phyloP scores from a whole-genome alignment of 2,888 invertebrate species.

The Bhutanitis thaidina region DNA sequence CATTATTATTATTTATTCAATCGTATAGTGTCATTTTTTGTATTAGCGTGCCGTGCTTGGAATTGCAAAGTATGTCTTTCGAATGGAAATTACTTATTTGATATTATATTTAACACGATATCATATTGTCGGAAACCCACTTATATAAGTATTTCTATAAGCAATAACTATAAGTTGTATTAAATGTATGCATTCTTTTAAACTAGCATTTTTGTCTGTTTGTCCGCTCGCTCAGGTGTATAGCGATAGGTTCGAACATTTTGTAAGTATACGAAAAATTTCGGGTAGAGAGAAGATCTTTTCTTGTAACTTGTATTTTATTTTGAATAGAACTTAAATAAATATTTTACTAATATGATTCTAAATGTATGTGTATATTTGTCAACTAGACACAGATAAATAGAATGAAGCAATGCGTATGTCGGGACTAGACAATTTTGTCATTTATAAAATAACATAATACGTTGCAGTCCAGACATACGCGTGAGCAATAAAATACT shows the following conservation, averaged over 20 bases:
- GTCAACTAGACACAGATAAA: slow-evolving; percentile 7
- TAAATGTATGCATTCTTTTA: slow-evolving; percentile 41
- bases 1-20: not conserved
- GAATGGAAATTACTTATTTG: not conserved
- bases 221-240: slow-evolving; percentile 66
- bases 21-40: not conserved
- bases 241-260: slow-evolving; percentile 59
- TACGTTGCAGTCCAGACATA: slow-evolving; percentile 4
- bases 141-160: slow-evolving; percentile 11
- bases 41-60: slow-evolving; percentile 3
- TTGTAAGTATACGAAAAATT: slow-evolving; percentile 60
- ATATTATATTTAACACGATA: not conserved
- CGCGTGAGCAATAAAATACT: not conserved
- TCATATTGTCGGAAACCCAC: not conserved
- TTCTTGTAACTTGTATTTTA: slow-evolving; percentile 23
- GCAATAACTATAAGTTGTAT: slow-evolving; percentile 26
- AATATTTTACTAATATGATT: slow-evolving; percentile 1
- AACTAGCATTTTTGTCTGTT: slow-evolving; percentile 58
- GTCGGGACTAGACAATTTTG: not conserved
- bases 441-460: not conserved
- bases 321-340: slow-evolving; percentile 11
- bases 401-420: slow-evolving; percentile 12
- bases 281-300: slow-evolving; percentile 36
- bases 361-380: slow-evolving; percentile 3
- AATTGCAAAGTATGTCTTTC: not conserved